Evolutionary conservation across 1,140 invertebrate species (phyloP).

Genomic region (Orussus abietinus): DNA sequence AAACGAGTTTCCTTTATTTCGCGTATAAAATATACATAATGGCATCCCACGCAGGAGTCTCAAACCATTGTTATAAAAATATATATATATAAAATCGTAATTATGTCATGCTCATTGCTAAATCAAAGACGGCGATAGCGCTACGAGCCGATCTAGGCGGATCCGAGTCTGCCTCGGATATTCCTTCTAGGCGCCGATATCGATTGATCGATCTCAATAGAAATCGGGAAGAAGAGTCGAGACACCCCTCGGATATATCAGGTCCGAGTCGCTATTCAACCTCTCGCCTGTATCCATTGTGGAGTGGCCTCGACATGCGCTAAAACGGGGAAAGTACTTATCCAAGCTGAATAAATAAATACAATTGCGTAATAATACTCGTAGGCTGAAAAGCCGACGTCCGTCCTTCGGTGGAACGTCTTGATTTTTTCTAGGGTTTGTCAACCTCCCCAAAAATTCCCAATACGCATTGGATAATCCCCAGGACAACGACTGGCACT

Average conservation of each 20-base stretch:
- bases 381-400: slow-evolving; percentile 9
- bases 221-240: too few species aligned
- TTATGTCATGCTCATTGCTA: slow-evolving; percentile 33
- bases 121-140: slow-evolving; percentile 20
- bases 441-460: too few species aligned
- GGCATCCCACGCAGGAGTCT: slow-evolving; percentile 46
- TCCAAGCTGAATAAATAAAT: slow-evolving; percentile 43
- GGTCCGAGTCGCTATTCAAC: too few species aligned
- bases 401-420: not conserved
- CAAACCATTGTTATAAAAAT: slow-evolving; percentile 44
- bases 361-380: slow-evolving; percentile 25
- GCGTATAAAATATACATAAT: slow-evolving; percentile 51
- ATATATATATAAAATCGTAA: slow-evolving; percentile 28
- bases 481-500: slow-evolving; percentile 5
- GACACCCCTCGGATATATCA: too few species aligned
- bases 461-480: slow-evolving; percentile 14
- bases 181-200: too few species aligned
- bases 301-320: too few species aligned
- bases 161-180: too few species aligned
- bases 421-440: not conserved
- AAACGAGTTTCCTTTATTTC: slow-evolving; percentile 45
- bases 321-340: too few species aligned
- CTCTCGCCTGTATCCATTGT: too few species aligned
- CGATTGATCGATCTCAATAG: too few species aligned
- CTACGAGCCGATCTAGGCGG: too few species aligned